phyloP scores from a whole-genome alignment of 2,113 vertebrate species.

The Xiphorhynchus elegans region DNA sequence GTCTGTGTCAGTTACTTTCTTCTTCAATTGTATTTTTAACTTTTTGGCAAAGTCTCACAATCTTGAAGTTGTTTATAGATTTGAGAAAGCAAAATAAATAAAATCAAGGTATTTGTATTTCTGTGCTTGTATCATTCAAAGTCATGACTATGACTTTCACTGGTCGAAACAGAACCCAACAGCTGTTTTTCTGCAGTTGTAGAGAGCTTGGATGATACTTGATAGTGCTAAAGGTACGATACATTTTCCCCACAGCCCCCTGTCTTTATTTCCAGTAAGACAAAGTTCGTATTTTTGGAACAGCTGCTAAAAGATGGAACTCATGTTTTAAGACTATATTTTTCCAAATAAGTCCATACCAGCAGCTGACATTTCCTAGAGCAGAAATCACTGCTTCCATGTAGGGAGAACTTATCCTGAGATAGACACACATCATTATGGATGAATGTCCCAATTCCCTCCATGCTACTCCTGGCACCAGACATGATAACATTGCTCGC shows the following conservation, averaged over 20 bases:
- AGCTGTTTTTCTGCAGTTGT: not conserved
- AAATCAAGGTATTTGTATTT: constrained; percentile 16
- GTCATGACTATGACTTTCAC: not conserved
- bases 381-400: not conserved
- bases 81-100: constrained; percentile 30
- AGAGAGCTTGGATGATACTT: not conserved
- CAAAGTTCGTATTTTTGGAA: not conserved
- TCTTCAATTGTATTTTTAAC: constrained; percentile 44
- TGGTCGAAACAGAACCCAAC: not conserved
- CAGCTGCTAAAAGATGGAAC: not conserved
- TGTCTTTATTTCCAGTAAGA: not conserved
- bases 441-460: too few relatives aligned
- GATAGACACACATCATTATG: not conserved
- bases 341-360: not conserved
- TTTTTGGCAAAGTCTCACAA: not conserved
- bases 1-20: not conserved
- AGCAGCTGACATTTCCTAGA: not conserved
- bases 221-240: not conserved
- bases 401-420: not conserved
- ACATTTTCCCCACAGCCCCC: not conserved
- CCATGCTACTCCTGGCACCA: not conserved
- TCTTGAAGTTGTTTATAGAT: not conserved
- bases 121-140: not conserved
- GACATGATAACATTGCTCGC: rapidly evolving
- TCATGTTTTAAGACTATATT: not conserved